Evolutionary conservation across 2,797 vertebrate genomes (phyloP), one percentile per base, ranked within the genome.

Genomic region (Pachyuromys duprasi): DNA sequence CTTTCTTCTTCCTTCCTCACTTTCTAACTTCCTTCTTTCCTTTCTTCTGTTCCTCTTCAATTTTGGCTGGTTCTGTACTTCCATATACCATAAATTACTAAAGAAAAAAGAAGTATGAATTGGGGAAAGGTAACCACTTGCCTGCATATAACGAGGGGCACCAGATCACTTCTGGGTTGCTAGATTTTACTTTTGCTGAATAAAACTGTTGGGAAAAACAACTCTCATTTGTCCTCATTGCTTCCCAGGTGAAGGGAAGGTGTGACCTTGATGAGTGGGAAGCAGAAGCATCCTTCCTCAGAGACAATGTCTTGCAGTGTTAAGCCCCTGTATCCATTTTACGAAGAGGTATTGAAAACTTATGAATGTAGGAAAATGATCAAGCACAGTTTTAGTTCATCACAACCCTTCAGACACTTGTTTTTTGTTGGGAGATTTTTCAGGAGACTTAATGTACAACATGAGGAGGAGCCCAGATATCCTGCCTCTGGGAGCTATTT

Each of bases 101-200:
- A 63, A 91, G 24, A 81, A 39, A 76, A 76, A 60, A 26, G 31
- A 33, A 28, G 12, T 22, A 55, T n/a, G 33, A 33, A 55, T 69
- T 60, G 8, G 53, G 31, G 36, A 53, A 93, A 72, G 53, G n/a
- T 69, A 33, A 20, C 9, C 33, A 2, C n/a, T 36, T 81, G 9
- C 45, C 0, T n/a, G 22, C 72, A 4, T 20, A 31, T 28, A 72
- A 62, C 28, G 42, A 39, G 5, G 78, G 8, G 8, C 2, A 13
- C 15, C 63, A 24, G 49, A 62, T 91, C 36, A 57, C 49, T 82
- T 84, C 31, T 89, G 69, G 14, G 55, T 33, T 63, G n/a, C 62
- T 62, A 55, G 5, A 87, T 95, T 92, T 94, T 89, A 62, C 57
- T 95, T 95, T 92, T 76, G 12, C 11, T 22, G 92, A 57, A 62